These are phyloP conservation scores for Rhinoderma darwinii DNA, from an alignment of 2,113 vertebrate genomes.

Conservation along the genomic window DNA sequence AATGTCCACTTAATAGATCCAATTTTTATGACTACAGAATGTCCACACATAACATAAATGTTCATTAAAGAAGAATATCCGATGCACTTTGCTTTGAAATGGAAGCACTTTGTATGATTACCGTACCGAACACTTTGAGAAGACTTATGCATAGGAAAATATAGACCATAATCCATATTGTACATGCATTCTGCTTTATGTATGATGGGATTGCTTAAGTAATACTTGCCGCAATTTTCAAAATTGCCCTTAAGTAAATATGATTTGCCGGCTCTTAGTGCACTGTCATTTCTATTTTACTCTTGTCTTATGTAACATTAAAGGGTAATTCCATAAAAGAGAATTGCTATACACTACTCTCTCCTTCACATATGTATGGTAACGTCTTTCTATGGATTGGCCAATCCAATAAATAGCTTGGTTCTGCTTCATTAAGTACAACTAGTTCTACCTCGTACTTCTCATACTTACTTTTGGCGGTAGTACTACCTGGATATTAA, in stretches of 20 bases:
- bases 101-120: neutral
- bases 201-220: neutral
- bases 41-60: neutral
- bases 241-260: slow-evolving; percentile 3
- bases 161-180: neutral
- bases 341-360: neutral
- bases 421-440: no score
- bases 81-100: neutral
- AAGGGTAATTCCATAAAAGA: neutral
- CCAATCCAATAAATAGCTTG: no score
- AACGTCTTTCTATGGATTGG: no score
- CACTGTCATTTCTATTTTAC: neutral
- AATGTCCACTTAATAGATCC: neutral
- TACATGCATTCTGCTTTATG: neutral
- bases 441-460: no score
- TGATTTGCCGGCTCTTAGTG: neutral
- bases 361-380: neutral
- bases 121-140: no score
- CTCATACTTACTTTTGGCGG: no score
- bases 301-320: neutral
- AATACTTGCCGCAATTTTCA: neutral
- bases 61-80: neutral
- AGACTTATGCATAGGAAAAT: neutral
- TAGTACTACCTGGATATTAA: no score
- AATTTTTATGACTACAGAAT: neutral